phyloP scores from a whole-genome alignment of 2,888 invertebrate species.

The Lomographa bimaculata region DNA sequence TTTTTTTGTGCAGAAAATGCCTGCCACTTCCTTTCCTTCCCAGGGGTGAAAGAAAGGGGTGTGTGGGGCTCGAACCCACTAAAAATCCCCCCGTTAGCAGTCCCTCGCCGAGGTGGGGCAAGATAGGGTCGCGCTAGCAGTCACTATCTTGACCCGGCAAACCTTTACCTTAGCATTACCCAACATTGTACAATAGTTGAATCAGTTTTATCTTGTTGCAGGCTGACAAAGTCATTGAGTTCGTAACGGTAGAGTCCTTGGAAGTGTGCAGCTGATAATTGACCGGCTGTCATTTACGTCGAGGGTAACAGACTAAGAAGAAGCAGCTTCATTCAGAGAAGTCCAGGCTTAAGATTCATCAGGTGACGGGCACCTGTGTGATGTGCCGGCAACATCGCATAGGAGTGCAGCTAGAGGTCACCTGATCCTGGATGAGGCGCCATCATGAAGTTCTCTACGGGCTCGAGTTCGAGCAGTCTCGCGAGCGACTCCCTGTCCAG shows the following conservation, averaged over 20 bases:
- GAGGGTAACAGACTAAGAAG: conserved; percentile 20
- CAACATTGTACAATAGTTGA: conserved; percentile 33
- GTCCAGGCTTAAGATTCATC: conserved; percentile 10
- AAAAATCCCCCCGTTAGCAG: too few relatives aligned
- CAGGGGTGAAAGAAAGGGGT: too few relatives aligned
- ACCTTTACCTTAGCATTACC: too few relatives aligned
- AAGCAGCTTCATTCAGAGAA: not conserved
- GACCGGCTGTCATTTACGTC: conserved; percentile 36
- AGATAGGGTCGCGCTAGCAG: too few relatives aligned
- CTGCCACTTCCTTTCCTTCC: too few relatives aligned
- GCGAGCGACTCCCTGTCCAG: conserved; percentile 86
- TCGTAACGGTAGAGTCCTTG: conserved; percentile 46
- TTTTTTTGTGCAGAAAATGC: too few relatives aligned
- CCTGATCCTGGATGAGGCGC: conserved; percentile 61
- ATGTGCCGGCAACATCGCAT: conserved; percentile 74
- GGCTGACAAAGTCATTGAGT: conserved; percentile 57
- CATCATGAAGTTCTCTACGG: conserved; percentile 85
- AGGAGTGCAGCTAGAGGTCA: conserved; percentile 71
- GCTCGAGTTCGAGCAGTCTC: conserved; percentile 86
- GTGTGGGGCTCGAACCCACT: too few relatives aligned
- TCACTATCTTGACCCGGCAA: too few relatives aligned
- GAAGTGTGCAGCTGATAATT: conserved; percentile 45
- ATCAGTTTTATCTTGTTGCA: conserved; percentile 53
- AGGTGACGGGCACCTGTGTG: conserved; percentile 61
- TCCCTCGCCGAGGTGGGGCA: too few relatives aligned